Conservation (phyloP, 2,888 invertebrate genomes). For the Enoplolaimus lenunculus region DNA sequence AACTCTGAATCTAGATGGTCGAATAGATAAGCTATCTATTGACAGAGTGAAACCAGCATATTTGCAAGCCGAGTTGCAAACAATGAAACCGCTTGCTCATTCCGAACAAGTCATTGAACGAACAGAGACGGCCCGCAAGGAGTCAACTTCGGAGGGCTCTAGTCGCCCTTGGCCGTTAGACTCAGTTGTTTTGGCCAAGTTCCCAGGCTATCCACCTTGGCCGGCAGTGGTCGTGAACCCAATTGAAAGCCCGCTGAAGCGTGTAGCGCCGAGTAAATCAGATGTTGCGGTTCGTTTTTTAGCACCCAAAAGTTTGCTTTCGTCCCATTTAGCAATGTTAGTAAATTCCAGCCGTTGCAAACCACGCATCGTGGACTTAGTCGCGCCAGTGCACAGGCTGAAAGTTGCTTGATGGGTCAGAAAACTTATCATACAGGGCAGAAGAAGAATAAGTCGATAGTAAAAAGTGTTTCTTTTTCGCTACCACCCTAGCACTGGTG, state of each 20-base stretch:
- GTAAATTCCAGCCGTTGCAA: background rate
- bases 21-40: background rate
- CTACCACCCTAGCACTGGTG: too few species aligned
- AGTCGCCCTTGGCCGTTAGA: background rate
- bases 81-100: too few species aligned
- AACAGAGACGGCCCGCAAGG: background rate
- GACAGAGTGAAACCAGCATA: background rate
- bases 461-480: background rate
- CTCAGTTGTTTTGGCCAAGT: background rate
- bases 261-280: background rate
- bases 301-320: background rate
- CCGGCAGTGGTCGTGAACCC: background rate
- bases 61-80: background rate
- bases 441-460: background rate
- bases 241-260: background rate
- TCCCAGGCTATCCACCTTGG: background rate
- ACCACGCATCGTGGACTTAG: background rate
- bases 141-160: background rate
- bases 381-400: background rate
- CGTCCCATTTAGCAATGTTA: background rate
- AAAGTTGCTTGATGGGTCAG: background rate
- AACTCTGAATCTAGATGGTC: background rate
- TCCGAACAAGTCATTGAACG: too few species aligned
- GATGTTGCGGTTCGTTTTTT: background rate
- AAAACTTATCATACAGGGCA: background rate